Conservation (phyloP, 2,888 invertebrate genomes). For the Torymus tubicola region DNA sequence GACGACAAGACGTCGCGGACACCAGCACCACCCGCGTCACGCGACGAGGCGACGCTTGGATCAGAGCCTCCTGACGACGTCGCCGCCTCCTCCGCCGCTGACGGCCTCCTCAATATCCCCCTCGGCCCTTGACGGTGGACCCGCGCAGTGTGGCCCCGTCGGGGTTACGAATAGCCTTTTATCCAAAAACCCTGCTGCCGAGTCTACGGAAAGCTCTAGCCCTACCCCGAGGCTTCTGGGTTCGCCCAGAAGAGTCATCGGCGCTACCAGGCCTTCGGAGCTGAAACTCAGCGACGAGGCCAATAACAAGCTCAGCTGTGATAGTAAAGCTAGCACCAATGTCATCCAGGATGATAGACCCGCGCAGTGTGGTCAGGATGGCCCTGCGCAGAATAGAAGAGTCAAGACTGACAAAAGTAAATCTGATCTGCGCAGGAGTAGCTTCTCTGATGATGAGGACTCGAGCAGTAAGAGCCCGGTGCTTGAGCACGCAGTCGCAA, state of each 20-base stretch:
- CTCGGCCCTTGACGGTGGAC: slow-evolving; percentile 69
- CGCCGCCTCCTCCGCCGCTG: neutral
- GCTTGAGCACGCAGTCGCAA: slow-evolving; percentile 76
- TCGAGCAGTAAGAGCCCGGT: slow-evolving; percentile 56
- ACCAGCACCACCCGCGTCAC: slow-evolving; percentile 74
- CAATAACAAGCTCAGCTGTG: slow-evolving; percentile 33
- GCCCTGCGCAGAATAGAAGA: slow-evolving; percentile 17
- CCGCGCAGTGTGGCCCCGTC: slow-evolving; percentile 76
- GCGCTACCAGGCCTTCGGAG: slow-evolving; percentile 7
- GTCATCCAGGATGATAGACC: slow-evolving; percentile 67
- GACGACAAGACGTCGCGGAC: slow-evolving; percentile 73
- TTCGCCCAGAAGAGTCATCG: slow-evolving; percentile 38
- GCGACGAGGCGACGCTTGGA: slow-evolving; percentile 72
- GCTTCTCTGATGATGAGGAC: slow-evolving; percentile 42
- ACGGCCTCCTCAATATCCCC: slow-evolving; percentile 11
- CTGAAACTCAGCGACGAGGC: slow-evolving; percentile 6
- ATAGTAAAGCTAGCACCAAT: slow-evolving; percentile 26
- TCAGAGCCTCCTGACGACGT: slow-evolving; percentile 47
- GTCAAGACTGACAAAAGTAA: neutral
- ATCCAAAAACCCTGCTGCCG: neutral
- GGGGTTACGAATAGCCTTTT: slow-evolving; percentile 57
- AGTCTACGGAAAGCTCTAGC: slow-evolving; percentile 1
- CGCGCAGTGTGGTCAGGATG: slow-evolving; percentile 74
- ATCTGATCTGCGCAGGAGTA: slow-evolving; percentile 15
- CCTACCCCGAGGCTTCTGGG: neutral